These are phyloP conservation scores for Cantharis rustica DNA, from an alignment of 2,888 invertebrate genomes.

Conservation along the genomic window DNA sequence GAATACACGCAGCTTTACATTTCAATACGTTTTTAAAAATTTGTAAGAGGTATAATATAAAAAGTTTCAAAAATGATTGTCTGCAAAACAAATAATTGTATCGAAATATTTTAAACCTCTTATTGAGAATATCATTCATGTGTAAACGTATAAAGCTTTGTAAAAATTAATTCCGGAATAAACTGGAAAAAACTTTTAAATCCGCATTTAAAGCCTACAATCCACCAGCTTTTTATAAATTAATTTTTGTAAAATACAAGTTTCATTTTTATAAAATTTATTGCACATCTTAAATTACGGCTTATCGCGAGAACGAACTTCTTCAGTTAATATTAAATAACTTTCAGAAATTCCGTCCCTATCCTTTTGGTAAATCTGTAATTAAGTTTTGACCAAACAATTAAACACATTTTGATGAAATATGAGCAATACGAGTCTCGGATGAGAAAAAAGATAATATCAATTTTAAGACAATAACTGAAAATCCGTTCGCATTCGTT, in stretches of 20 bases:
- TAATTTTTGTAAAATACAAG: neutral
- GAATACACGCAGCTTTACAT: neutral
- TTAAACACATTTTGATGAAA: neutral
- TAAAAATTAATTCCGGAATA: neutral
- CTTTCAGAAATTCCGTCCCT: neutral
- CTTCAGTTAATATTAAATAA: neutral
- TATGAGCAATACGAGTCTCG: neutral
- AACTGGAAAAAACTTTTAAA: neutral
- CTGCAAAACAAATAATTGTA: neutral
- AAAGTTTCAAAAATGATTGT: neutral
- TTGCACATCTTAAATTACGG: neutral
- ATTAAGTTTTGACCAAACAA: neutral
- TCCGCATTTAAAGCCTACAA: neutral
- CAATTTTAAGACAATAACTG: neutral
- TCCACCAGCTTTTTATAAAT: neutral
- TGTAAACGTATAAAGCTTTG: neutral
- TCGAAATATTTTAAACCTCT: neutral
- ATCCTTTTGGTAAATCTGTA: neutral
- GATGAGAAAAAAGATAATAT: neutral
- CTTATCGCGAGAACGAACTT: neutral
- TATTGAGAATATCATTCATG: neutral
- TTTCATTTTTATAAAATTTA: neutral
- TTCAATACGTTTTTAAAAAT: neutral
- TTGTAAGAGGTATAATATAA: neutral
- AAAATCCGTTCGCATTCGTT: neutral